Conservation (phyloP, 2,888 invertebrate genomes). For the Sycophila texana region DNA sequence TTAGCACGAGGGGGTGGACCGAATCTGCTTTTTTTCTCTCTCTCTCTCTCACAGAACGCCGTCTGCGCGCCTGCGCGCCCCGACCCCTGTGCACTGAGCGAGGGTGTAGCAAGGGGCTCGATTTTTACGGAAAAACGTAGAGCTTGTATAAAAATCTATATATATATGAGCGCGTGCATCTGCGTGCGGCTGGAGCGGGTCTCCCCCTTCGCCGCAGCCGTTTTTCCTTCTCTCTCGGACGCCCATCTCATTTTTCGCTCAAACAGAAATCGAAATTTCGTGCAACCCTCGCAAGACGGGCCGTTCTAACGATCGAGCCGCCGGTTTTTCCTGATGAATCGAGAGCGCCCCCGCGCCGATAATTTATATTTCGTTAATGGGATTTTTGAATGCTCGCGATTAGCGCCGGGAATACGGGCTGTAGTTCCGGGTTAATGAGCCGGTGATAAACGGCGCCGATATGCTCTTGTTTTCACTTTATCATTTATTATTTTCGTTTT, state of each 20-base stretch:
- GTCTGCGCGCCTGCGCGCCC: too few relatives aligned
- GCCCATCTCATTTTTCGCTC: constrained; percentile 55
- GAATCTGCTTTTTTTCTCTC: too few relatives aligned
- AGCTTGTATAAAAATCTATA: constrained; percentile 42
- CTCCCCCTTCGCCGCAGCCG: not conserved
- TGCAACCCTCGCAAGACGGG: not conserved
- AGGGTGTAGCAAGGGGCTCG: not conserved
- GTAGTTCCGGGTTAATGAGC: too few relatives aligned
- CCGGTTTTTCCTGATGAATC: constrained; percentile 43
- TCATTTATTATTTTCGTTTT: too few relatives aligned
- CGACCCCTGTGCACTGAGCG: too few relatives aligned
- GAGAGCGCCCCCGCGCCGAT: constrained; percentile 7
- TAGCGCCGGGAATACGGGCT: not conserved
- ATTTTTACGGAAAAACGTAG: constrained; percentile 49
- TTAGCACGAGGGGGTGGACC: too few relatives aligned
- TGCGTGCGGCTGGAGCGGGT: too few relatives aligned
- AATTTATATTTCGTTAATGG: constrained; percentile 54
- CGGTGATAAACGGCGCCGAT: too few relatives aligned
- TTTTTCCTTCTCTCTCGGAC: not conserved
- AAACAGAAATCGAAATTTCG: constrained; percentile 51
- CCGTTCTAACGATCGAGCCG: constrained; percentile 46
- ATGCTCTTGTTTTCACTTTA: too few relatives aligned
- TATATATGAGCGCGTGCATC: not conserved
- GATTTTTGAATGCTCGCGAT: constrained; percentile 34
- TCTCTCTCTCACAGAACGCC: too few relatives aligned